Evolutionary conservation across 64 coral and sea anemone genomes (phyloP).

Genomic region (Montipora capricornis): DNA sequence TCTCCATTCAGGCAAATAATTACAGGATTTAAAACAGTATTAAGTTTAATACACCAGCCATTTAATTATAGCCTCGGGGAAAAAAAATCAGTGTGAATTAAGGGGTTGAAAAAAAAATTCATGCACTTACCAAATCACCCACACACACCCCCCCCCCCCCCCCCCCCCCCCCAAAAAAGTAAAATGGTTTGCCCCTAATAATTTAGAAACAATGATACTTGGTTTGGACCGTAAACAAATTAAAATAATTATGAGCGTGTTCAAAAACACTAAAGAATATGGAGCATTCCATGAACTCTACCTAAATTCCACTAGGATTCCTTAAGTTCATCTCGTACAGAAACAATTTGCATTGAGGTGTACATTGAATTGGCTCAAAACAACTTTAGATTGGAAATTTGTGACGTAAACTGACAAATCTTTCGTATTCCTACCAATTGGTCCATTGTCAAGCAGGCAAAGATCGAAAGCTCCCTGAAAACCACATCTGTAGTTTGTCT

Average conservation of each 20-base stretch:
- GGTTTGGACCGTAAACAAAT: too few species aligned
- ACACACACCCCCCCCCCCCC: too few species aligned
- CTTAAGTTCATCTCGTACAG: not conserved
- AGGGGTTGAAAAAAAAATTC: too few species aligned
- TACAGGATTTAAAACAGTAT: too few species aligned
- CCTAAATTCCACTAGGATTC: not conserved
- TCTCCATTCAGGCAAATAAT: too few species aligned
- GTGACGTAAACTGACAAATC: not conserved
- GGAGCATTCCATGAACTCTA: not conserved
- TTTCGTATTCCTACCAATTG: slow-evolving; percentile 46
- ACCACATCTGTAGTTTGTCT: slow-evolving; percentile 97
- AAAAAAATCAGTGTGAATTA: too few species aligned
- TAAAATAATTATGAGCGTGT: not conserved
- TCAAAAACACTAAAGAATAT: not conserved
- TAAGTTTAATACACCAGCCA: too few species aligned
- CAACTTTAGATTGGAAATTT: not conserved
- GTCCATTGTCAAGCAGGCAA: slow-evolving; percentile 83
- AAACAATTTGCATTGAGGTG: not conserved
- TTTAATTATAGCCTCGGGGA: too few species aligned
- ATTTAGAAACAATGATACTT: too few species aligned
- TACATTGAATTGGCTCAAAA: not conserved
- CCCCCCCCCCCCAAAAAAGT: too few species aligned
- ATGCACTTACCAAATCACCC: too few species aligned
- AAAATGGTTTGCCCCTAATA: too few species aligned
- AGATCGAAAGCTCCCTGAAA: slow-evolving; percentile 87